Conservation (phyloP, 1,140 invertebrate genomes). For the Bursaphelenchus mucronatus region DNA sequence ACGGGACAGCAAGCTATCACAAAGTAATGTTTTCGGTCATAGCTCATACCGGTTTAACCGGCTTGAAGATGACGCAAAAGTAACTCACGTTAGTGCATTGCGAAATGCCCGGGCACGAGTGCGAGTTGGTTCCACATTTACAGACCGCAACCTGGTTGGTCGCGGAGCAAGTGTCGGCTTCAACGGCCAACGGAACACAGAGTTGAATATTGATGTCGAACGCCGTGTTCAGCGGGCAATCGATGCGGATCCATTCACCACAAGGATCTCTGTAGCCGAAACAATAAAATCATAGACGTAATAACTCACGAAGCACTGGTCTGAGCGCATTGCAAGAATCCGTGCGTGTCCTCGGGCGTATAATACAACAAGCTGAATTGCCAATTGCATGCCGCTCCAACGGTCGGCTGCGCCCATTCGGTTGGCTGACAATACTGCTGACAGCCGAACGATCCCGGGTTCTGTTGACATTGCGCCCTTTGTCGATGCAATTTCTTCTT, state of each 20-base stretch:
- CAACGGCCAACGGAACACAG: constrained; percentile 32
- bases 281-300: constrained; percentile 12
- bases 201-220: constrained; percentile 40
- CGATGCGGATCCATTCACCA: constrained; percentile 51
- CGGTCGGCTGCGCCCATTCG: not conserved
- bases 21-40: no score
- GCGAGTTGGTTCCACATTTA: constrained; percentile 2
- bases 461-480: constrained; percentile 38
- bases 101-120: constrained; percentile 22
- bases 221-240: constrained; percentile 39
- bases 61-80: no score
- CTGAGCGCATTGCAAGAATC: constrained; percentile 47
- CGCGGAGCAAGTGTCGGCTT: not conserved
- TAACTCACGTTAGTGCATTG: constrained; percentile 16
- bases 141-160: constrained; percentile 12
- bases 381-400: constrained; percentile 47
- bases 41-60: no score
- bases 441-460: constrained; percentile 35
- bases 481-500: constrained; percentile 48
- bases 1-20: no score
- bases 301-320: constrained; percentile 33
- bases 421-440: constrained; percentile 17
- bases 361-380: constrained; percentile 31
- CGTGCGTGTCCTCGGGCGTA: constrained; percentile 33
- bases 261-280: constrained; percentile 38